A percentile compares a stretch with the other conserved stretches of the same genome.
phyloP scores from a whole-genome alignment of 1,140 invertebrate genomes.

The Adelges cooleyi region DNA sequence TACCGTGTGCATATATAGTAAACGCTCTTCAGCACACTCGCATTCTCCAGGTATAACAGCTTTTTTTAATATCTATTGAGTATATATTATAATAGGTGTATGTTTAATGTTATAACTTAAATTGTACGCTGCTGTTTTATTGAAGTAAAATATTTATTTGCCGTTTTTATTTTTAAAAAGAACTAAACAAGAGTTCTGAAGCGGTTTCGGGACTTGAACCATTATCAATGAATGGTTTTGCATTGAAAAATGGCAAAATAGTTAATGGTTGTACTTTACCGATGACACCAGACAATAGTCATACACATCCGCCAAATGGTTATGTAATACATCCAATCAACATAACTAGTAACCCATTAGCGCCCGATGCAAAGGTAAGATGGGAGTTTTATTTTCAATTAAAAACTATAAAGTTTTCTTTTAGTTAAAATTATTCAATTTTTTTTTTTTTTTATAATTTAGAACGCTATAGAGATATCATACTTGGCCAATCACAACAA shows the following conservation, averaged over 20 bases:
- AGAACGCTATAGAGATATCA: slow-evolving; percentile 33
- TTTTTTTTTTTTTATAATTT: slow-evolving; percentile 8
- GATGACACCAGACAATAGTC: slow-evolving; percentile 12
- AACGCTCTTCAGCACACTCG: slow-evolving; percentile 35
- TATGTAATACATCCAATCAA: slow-evolving; percentile 40
- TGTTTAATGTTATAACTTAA: no score
- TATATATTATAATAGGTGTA: background rate
- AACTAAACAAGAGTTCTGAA: slow-evolving; percentile 24
- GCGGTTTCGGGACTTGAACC: slow-evolving; percentile 34
- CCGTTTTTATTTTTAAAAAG: background rate
- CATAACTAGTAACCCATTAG: slow-evolving; percentile 56
- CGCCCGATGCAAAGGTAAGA: slow-evolving; percentile 43
- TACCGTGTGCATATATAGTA: slow-evolving; percentile 42
- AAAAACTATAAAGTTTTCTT: no score
- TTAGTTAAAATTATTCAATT: background rate
- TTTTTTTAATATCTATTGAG: background rate
- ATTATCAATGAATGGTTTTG: slow-evolving; percentile 32
- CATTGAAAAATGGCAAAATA: slow-evolving; percentile 27
- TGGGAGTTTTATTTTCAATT: no score
- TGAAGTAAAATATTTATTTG: slow-evolving; percentile 19
- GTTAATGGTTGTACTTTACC: slow-evolving; percentile 16
- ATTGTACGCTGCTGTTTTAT: no score
- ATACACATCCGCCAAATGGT: slow-evolving; percentile 21
- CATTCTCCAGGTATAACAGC: background rate
- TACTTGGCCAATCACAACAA: slow-evolving; percentile 31